phyloP scores from a whole-genome alignment of 2,888 invertebrate species.

The Adineta ricciae region DNA sequence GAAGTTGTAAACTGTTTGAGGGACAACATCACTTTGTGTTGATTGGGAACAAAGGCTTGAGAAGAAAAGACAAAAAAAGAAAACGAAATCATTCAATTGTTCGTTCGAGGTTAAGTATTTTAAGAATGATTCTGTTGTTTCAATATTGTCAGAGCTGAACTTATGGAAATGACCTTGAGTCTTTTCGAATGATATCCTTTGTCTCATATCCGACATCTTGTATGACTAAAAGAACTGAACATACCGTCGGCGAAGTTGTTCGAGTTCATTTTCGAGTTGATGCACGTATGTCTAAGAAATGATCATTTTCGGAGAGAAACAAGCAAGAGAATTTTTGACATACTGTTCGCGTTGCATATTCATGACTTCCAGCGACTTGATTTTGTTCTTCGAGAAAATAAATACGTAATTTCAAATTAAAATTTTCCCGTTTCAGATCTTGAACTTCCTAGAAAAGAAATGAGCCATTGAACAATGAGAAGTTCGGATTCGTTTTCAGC shows the following conservation, averaged over 20 bases:
- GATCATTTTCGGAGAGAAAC: neutral
- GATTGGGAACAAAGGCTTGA: neutral
- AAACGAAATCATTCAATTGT: neutral
- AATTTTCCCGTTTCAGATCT: slow-evolving; percentile 75
- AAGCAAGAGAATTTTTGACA: neutral
- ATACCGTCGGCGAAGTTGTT: neutral
- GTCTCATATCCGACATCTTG: too few species aligned
- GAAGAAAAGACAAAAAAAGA: neutral
- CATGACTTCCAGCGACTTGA: neutral
- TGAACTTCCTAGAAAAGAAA: slow-evolving; percentile 61
- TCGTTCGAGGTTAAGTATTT: neutral
- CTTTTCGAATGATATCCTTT: too few species aligned
- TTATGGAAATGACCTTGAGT: too few species aligned
- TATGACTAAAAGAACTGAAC: neutral
- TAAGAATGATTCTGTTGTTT: neutral
- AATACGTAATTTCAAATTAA: slow-evolving; percentile 75
- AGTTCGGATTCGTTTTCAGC: neutral
- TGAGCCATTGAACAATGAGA: neutral
- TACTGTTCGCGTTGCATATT: neutral
- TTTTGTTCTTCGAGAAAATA: slow-evolving; percentile 76
- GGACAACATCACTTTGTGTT: neutral
- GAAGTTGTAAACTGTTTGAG: neutral
- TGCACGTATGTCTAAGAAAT: neutral
- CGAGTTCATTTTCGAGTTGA: neutral
- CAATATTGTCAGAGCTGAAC: too few species aligned